Evolutionary conservation across 2,113 vertebrate species (phyloP).

Genomic region (Oncorhynchus masou): DNA sequence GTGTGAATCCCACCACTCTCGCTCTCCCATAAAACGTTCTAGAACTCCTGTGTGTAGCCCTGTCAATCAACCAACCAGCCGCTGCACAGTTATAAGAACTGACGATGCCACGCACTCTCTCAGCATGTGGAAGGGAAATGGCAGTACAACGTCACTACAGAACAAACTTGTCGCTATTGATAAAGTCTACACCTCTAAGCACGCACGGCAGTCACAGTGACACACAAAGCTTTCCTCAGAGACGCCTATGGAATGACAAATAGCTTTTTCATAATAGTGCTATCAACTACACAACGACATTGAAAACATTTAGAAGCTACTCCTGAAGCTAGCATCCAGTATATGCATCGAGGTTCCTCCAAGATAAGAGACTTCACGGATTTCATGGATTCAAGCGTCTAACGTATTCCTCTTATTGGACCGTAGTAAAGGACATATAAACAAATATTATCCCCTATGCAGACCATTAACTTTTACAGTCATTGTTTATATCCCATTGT

Average conservation of each 20-base stretch:
- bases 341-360: slow-evolving; percentile 84
- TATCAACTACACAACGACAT: slow-evolving; percentile 96
- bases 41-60: slow-evolving; percentile 63
- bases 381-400: slow-evolving; percentile 86
- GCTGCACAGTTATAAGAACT: slow-evolving; percentile 74
- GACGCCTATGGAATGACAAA: slow-evolving; percentile 97
- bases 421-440: slow-evolving; percentile 88
- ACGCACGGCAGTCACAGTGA: slow-evolving; percentile 99
- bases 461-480: slow-evolving; percentile 79
- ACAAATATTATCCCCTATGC: slow-evolving; percentile 73
- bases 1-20: slow-evolving; percentile 77
- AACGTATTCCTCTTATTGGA: slow-evolving; percentile 73
- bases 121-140: slow-evolving; percentile 87
- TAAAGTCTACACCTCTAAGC: slow-evolving; percentile 95
- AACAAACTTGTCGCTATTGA: slow-evolving; percentile 92
- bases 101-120: slow-evolving; percentile 74
- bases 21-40: slow-evolving; percentile 44
- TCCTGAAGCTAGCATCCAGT: slow-evolving; percentile 91
- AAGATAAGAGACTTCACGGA: slow-evolving; percentile 72
- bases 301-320: slow-evolving; percentile 97
- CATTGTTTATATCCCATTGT: slow-evolving; percentile 31
- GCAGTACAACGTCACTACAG: slow-evolving; percentile 94
- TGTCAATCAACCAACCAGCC: slow-evolving; percentile 77
- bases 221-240: slow-evolving; percentile 95
- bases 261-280: slow-evolving; percentile 94